Conservation (phyloP, 2,113 vertebrate species). For the Dendrocopos noguchii region DNA sequence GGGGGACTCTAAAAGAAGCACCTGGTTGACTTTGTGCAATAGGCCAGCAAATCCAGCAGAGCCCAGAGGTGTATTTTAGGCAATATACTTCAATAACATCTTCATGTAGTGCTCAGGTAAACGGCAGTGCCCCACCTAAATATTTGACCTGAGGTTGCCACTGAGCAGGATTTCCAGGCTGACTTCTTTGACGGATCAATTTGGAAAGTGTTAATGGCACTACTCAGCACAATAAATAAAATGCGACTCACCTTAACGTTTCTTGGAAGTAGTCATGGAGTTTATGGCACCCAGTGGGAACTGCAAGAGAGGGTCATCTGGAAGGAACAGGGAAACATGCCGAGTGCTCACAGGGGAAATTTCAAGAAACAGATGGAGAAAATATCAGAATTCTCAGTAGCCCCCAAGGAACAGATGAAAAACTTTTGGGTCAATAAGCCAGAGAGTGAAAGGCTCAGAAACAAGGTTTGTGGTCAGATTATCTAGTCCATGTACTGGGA, state of each 20-base stretch:
- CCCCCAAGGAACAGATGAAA: conserved; percentile 51
- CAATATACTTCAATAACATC: conserved; percentile 27
- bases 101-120: conserved; percentile 29
- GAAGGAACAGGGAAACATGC: conserved; percentile 63
- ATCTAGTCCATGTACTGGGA: background rate
- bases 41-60: conserved; percentile 13
- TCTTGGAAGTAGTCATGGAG: conserved; percentile 68
- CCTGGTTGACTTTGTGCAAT: conserved; percentile 5
- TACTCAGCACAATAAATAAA: conserved; percentile 69
- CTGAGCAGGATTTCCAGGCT: conserved; percentile 27
- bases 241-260: conserved; percentile 53
- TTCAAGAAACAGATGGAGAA: conserved; percentile 69
- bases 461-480: background rate
- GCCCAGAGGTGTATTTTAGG: conserved; percentile 20
- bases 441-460: conserved; percentile 55
- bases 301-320: conserved; percentile 66
- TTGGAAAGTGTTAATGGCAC: conserved; percentile 62
- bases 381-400: conserved; percentile 59
- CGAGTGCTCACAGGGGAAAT: conserved; percentile 63
- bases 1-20: conserved; percentile 56
- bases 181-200: conserved; percentile 58
- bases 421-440: conserved; percentile 63
- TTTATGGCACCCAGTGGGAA: conserved; percentile 69
- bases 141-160: conserved; percentile 60
- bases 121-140: conserved; percentile 38